Conservation (phyloP, 2,113 vertebrate genomes). For the Donacobius atricapilla region DNA sequence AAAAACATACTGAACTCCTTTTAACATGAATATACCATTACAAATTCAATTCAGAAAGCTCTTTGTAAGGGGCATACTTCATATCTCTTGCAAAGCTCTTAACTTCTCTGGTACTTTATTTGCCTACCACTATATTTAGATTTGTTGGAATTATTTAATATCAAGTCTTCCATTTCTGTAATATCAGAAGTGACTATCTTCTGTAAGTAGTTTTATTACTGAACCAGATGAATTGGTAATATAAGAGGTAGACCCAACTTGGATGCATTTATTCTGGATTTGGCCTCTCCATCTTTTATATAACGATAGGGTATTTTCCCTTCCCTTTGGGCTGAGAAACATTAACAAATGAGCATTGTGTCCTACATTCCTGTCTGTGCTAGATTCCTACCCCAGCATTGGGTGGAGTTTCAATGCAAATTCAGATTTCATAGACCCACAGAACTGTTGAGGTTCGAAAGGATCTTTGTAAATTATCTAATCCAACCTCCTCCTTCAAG, state of each 20-base stretch:
- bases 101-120: background rate
- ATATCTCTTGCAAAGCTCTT: background rate
- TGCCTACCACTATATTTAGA: background rate
- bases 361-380: background rate
- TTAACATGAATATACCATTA: conserved; percentile 27
- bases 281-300: background rate
- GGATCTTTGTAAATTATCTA: background rate
- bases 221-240: background rate
- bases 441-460: background rate
- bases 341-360: background rate
- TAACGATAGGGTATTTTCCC: background rate
- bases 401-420: background rate
- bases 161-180: background rate
- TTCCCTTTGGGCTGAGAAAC: background rate
- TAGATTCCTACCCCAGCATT: background rate
- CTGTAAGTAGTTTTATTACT: background rate
- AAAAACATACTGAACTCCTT: conserved; percentile 35
- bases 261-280: background rate
- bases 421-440: background rate
- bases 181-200: background rate
- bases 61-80: background rate
- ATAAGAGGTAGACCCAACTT: background rate
- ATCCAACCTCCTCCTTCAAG: background rate
- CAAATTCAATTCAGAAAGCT: conserved; percentile 4
- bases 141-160: conserved; percentile 12